These are phyloP conservation scores for Orthosia gracilis DNA, from an alignment of 2,888 invertebrate species.

Conservation along the genomic window DNA sequence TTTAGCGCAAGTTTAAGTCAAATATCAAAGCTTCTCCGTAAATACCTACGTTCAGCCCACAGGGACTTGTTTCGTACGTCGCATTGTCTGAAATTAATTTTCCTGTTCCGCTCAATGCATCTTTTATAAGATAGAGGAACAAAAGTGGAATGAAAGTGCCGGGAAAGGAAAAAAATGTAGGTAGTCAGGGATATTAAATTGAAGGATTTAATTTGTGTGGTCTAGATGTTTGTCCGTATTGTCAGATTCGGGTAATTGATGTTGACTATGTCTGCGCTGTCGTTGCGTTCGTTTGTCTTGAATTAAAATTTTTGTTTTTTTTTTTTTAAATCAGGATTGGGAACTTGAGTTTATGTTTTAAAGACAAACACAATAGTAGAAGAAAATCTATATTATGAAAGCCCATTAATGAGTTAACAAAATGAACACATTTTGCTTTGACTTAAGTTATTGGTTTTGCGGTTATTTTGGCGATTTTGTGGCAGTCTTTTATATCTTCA, in stretches of 20 bases:
- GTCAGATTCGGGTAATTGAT: conserved; percentile 60
- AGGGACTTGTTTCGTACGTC: conserved; percentile 73
- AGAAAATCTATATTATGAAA: too few relatives aligned
- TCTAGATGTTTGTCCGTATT: conserved; percentile 40
- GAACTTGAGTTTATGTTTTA: background rate
- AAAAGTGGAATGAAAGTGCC: conserved; percentile 77
- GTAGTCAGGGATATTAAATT: conserved; percentile 68
- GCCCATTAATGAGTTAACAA: too few relatives aligned
- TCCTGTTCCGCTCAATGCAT: conserved; percentile 86
- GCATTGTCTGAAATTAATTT: conserved; percentile 89
- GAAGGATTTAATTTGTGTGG: conserved; percentile 74
- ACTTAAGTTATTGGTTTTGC: too few relatives aligned
- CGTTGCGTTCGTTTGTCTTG: background rate
- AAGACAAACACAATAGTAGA: too few relatives aligned
- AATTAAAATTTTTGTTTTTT: background rate
- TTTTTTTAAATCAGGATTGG: background rate
- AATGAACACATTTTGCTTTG: too few relatives aligned
- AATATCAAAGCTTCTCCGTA: conserved; percentile 57
- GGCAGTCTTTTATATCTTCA: background rate
- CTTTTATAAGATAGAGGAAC: conserved; percentile 86
- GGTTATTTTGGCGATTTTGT: background rate
- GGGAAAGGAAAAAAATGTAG: conserved; percentile 67
- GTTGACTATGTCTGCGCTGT: conserved; percentile 24
- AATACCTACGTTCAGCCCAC: conserved; percentile 65
- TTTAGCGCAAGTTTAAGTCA: conserved; percentile 39